Percentiles rank a stretch among this genome's conserved stretches.
phyloP scores from a whole-genome alignment of 2,888 invertebrate genomes.

The Tachina fera region DNA sequence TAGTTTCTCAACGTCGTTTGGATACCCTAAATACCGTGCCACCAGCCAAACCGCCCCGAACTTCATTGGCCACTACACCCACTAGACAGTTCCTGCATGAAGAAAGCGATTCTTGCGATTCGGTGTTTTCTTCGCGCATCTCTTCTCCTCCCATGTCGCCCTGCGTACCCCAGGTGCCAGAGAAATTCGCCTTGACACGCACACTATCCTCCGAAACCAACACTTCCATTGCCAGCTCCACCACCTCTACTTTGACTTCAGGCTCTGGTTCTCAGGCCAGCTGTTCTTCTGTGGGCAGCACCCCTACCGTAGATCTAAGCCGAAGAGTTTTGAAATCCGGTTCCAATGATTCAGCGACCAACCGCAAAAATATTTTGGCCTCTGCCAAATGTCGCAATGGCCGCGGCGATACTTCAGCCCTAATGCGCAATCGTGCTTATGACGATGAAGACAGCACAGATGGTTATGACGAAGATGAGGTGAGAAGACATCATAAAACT shows the following conservation, averaged over 20 bases:
- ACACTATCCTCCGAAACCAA: slow-evolving; percentile 90
- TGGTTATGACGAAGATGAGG: slow-evolving; percentile 81
- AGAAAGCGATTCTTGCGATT: slow-evolving; percentile 88
- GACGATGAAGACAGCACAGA: slow-evolving; percentile 85
- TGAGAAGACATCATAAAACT: slow-evolving; percentile 82
- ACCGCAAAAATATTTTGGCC: slow-evolving; percentile 93
- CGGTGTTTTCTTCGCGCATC: slow-evolving; percentile 92
- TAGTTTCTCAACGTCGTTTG: slow-evolving; percentile 74
- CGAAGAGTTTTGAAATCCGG: slow-evolving; percentile 91
- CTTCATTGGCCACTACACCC: slow-evolving; percentile 78
- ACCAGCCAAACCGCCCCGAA: slow-evolving; percentile 81
- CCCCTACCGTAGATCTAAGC: slow-evolving; percentile 86
- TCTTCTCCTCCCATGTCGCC: slow-evolving; percentile 90
- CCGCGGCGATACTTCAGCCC: slow-evolving; percentile 88
- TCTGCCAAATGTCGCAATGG: slow-evolving; percentile 94
- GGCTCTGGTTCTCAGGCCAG: slow-evolving; percentile 90
- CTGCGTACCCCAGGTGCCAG: slow-evolving; percentile 84
- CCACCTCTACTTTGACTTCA: slow-evolving; percentile 88
- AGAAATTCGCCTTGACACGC: slow-evolving; percentile 86
- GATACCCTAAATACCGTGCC: slow-evolving; percentile 77
- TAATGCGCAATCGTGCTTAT: slow-evolving; percentile 86
- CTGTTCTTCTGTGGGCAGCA: slow-evolving; percentile 87
- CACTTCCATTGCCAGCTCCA: slow-evolving; percentile 88
- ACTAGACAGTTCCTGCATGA: slow-evolving; percentile 76
- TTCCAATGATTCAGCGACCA: slow-evolving; percentile 84